These are phyloP conservation scores for Melanotaenia trifasciata DNA, from an alignment of 2,797 vertebrate species.

Conservation along the genomic window DNA sequence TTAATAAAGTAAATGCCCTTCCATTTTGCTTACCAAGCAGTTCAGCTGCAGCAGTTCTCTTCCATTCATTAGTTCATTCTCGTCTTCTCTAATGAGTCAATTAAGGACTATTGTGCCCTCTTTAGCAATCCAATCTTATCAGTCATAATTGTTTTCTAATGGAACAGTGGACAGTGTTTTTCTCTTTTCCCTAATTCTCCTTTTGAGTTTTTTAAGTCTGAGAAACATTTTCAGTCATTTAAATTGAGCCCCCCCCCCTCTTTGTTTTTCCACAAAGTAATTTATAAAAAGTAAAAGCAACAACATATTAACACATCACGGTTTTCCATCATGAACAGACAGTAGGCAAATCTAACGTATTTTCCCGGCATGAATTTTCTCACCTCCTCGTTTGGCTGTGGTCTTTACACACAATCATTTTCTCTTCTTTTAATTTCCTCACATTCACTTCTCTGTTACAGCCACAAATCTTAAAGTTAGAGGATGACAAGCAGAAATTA, in stretches of 20 bases:
- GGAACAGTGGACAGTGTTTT: slow-evolving; percentile 74
- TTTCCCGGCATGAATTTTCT: too few relatives aligned
- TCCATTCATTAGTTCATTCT: slow-evolving; percentile 81
- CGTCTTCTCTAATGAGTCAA: slow-evolving; percentile 80
- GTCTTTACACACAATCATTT: too few relatives aligned
- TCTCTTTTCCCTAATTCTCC: slow-evolving; percentile 26
- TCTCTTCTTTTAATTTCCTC: too few relatives aligned
- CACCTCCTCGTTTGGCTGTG: too few relatives aligned
- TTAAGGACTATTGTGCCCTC: slow-evolving; percentile 81
- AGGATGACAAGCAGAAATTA: too few relatives aligned
- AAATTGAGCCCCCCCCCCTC: slow-evolving; percentile 21
- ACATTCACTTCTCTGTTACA: too few relatives aligned
- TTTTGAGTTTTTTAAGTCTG: slow-evolving; percentile 17
- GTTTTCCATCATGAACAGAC: too few relatives aligned
- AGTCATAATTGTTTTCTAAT: slow-evolving; percentile 76
- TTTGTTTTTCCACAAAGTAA: not conserved
- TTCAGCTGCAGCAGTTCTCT: slow-evolving; percentile 56
- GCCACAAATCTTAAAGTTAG: too few relatives aligned
- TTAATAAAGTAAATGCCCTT: slow-evolving; percentile 73
- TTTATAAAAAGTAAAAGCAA: not conserved
- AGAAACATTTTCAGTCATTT: slow-evolving; percentile 42
- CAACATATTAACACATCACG: too few relatives aligned
- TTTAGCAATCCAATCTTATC: slow-evolving; percentile 79
- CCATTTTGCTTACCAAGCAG: slow-evolving; percentile 78
- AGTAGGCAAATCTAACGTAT: too few relatives aligned